A percentile compares a stretch with the other conserved stretches of the same genome.
Conservation (phyloP, 2,797 vertebrate species). For the Iguana delicatissima region DNA sequence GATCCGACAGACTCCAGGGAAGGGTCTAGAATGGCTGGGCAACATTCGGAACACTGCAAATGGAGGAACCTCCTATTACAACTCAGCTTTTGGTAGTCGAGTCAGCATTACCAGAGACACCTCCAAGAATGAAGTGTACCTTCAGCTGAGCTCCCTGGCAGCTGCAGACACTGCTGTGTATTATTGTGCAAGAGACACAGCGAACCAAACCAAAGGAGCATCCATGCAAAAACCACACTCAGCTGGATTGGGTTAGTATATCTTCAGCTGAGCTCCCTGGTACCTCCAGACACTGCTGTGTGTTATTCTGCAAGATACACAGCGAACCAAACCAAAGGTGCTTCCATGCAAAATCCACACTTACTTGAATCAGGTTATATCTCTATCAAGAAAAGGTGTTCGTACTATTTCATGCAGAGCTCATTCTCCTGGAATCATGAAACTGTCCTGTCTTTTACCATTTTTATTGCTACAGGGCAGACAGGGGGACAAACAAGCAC, state of each 20-base stretch:
- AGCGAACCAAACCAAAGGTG: not conserved
- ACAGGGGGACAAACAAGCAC: too few relatives aligned
- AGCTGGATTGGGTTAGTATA: not conserved
- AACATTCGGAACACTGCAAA: fast-evolving
- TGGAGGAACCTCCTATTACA: not conserved
- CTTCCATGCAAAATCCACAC: not conserved
- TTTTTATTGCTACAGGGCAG: too few relatives aligned
- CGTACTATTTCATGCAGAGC: too few relatives aligned
- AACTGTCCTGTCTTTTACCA: too few relatives aligned
- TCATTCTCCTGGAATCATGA: too few relatives aligned
- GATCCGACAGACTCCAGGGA: not conserved
- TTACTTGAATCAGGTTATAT: too few relatives aligned
- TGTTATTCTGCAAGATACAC: not conserved
- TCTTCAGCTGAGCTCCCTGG: not conserved
- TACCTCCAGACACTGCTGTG: not conserved
- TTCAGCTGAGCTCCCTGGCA: not conserved
- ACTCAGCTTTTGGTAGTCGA: not conserved
- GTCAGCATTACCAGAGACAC: not conserved
- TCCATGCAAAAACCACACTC: not conserved
- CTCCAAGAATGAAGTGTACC: not conserved
- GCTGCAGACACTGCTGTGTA: not conserved
- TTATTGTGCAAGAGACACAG: constrained; percentile 9
- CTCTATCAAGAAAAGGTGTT: too few relatives aligned
- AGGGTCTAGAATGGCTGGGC: constrained; percentile 2
- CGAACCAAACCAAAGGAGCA: not conserved